A percentile compares a stretch with the other conserved stretches of the same genome.
Conservation (phyloP, 2,888 invertebrate genomes). For the Congeria kusceri region DNA sequence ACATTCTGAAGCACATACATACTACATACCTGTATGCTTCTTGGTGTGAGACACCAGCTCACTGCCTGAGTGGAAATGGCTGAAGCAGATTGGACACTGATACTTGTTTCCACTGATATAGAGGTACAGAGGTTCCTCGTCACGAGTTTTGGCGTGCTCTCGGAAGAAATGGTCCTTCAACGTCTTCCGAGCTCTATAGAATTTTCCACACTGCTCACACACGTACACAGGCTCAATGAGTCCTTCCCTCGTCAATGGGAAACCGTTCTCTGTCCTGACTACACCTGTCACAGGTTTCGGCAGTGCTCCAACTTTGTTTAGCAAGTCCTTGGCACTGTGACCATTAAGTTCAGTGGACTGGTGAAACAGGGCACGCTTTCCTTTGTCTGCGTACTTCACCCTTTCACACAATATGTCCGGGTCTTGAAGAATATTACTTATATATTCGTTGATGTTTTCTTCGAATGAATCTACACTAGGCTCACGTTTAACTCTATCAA, state of each 20-base stretch:
- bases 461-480: constrained; percentile 2
- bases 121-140: constrained; percentile 48
- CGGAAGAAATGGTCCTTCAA: constrained; percentile 50
- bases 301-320: neutral
- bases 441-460: constrained; percentile 6
- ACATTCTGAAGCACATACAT: too few species aligned
- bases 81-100: constrained; percentile 51
- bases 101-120: constrained; percentile 48
- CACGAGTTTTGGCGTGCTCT: constrained; percentile 28
- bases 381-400: constrained; percentile 9
- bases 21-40: constrained; percentile 34
- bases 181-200: constrained; percentile 47
- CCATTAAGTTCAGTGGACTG: neutral
- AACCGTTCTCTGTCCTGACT: neutral
- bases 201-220: constrained; percentile 58
- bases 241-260: constrained; percentile 16
- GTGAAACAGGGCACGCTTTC: neutral
- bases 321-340: constrained; percentile 3
- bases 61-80: constrained; percentile 42
- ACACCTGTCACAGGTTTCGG: neutral
- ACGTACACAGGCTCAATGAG: constrained; percentile 50
- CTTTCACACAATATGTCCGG: neutral
- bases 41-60: constrained; percentile 45
- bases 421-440: neutral
- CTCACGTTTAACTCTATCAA: neutral